Base-by-base conservation (phyloP, 1,140 invertebrate genomes). In the Mylabris phalerata region DNA sequence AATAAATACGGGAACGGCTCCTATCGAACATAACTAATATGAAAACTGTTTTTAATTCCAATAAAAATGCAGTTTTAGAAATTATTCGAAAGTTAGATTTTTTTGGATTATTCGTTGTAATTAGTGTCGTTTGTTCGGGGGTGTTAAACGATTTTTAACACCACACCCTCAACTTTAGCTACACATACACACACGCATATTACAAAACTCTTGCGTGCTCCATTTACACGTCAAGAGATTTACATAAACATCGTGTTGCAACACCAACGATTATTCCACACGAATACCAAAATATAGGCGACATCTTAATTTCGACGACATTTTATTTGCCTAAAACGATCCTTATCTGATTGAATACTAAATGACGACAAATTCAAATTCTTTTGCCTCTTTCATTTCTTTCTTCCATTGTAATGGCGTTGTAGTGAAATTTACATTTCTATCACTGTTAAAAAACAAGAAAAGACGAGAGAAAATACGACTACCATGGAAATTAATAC, bases 251-350 rank as follows among this genome's bases (percentile, higher is more conserved):
- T 41, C 46, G 41, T 50, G 42, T 32, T 42, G 48, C 42, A 48
- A 51, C 55, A 61, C 59, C 56, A 61, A 61, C 50, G 54, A 57
- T 51, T 61, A 57, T 51, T 61, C 56, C 52, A 50, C 59, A 61
- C 59, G 59, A 49, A 56, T 32, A 4, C 32, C 32, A 7, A 32
- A 32, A 61, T 50, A 54, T 32, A 32, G 7, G 32, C 39, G 54
- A 61, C 49, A 48, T 56, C 55, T 61, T 61, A 57, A 57, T 61
- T 61, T 57, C 46, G 56, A 52, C 58, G 49, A 42, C 48, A 45
- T 50, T 60, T 32, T 50, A 56, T 60, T 60, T 55, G 45, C 51
- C 51, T 54, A 49, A 60, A 60, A 55, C 44, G 43, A 46, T 45
- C 48, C 42, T 59, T 59, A 59, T 59, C 57, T 48, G 57, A 59